These are phyloP conservation scores for Sphaerophoria rueppellii DNA, from an alignment of 2,888 invertebrate species.

Conservation along the genomic window DNA sequence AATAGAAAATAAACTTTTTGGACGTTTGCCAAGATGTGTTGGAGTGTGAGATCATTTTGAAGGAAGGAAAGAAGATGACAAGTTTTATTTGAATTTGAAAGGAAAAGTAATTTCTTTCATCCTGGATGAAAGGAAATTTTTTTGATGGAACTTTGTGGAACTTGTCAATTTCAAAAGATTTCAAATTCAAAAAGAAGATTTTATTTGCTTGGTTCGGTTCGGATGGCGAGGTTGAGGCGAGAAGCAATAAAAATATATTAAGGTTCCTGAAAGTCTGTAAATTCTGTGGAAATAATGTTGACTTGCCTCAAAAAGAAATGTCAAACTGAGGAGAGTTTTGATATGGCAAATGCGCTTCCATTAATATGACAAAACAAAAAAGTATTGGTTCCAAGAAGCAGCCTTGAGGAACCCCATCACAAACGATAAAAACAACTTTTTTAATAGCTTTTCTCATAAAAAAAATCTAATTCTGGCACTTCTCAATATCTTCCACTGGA, in stretches of 20 bases:
- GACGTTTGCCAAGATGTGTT: slow-evolving; percentile 45
- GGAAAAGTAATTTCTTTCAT: slow-evolving; percentile 13
- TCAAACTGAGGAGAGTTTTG: no score
- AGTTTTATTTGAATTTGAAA: slow-evolving; percentile 10
- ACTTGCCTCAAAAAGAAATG: no score
- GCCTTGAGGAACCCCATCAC: no score
- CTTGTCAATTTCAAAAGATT: slow-evolving; percentile 8
- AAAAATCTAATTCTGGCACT: no score
- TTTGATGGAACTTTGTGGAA: neutral
- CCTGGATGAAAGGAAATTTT: slow-evolving; percentile 1
- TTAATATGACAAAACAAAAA: no score
- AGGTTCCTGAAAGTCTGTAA: no score
- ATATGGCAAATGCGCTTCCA: no score
- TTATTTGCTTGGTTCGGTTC: neutral
- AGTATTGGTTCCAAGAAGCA: no score
- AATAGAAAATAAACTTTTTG: slow-evolving; percentile 38
- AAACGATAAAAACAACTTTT: no score
- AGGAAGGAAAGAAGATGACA: neutral
- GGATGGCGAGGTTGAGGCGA: neutral
- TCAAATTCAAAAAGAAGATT: neutral
- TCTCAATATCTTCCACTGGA: no score
- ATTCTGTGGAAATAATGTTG: no score
- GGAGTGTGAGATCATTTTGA: slow-evolving; percentile 13
- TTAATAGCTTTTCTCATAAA: no score
- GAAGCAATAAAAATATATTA: neutral